Conservation (phyloP, 1,140 invertebrate species). For the Anoplolepis gracilipes region DNA sequence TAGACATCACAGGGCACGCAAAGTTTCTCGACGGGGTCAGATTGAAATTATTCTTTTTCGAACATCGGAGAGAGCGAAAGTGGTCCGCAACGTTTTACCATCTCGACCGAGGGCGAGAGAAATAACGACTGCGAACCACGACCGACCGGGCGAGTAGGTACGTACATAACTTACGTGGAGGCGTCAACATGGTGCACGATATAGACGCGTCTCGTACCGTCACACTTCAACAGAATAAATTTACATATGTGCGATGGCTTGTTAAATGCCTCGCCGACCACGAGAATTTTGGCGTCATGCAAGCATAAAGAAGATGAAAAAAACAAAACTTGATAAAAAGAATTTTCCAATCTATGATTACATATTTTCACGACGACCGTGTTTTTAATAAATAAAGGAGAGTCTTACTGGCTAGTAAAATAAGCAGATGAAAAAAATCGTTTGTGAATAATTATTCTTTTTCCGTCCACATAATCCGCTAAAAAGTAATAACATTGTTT, state of each 20-base stretch:
- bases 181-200: conserved; percentile 70
- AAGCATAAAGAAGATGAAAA: neutral
- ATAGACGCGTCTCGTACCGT: conserved; percentile 70
- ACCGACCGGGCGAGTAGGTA: conserved; percentile 53
- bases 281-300: conserved; percentile 21
- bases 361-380: too few relatives aligned
- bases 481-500: too few relatives aligned
- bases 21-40: neutral
- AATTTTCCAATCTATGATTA: too few relatives aligned
- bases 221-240: conserved; percentile 81
- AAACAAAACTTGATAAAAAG: conserved; percentile 13
- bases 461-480: too few relatives aligned
- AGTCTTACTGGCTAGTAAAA: too few relatives aligned
- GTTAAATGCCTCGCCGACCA: conserved; percentile 66
- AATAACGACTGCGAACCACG: conserved; percentile 48
- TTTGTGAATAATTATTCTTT: too few relatives aligned
- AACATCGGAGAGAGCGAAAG: conserved; percentile 69
- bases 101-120: neutral
- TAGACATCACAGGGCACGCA: conserved; percentile 41
- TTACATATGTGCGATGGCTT: conserved; percentile 76
- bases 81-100: conserved; percentile 42
- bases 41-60: conserved; percentile 69
- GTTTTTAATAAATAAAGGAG: too few relatives aligned
- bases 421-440: too few relatives aligned
- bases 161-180: conserved; percentile 79